Percentiles rank a stretch among this genome's conserved stretches.
phyloP scores from a whole-genome alignment of 64 coral and sea anemone species.

The Orbicella faveolata region DNA sequence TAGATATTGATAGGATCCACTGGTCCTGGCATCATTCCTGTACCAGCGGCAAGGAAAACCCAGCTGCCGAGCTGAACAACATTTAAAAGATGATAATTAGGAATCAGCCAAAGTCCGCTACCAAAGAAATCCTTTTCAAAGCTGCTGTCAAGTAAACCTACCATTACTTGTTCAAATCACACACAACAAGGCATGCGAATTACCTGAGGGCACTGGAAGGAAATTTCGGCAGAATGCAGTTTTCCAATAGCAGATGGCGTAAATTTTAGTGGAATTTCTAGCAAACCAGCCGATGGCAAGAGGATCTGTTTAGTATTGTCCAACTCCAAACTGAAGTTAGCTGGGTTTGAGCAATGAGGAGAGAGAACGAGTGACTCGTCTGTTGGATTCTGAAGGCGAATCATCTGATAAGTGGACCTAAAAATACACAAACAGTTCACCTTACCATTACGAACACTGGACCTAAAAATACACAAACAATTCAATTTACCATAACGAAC shows the following conservation, averaged over 20 bases:
- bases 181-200: background rate
- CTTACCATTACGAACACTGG: background rate
- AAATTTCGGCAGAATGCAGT: slow-evolving; percentile 81
- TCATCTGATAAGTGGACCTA: slow-evolving; percentile 91
- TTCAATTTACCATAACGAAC: background rate
- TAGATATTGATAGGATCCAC: slow-evolving; percentile 85
- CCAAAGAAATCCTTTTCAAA: background rate
- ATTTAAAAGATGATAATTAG: background rate
- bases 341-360: slow-evolving; percentile 74
- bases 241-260: slow-evolving; percentile 88
- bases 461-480: background rate
- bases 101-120: background rate
- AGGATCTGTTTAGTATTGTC: slow-evolving; percentile 51
- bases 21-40: slow-evolving; percentile 81
- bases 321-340: slow-evolving; percentile 40
- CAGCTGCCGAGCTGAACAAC: slow-evolving; percentile 78
- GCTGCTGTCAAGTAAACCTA: background rate
- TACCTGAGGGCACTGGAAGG: slow-evolving; percentile 91
- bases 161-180: too few species aligned
- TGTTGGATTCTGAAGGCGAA: slow-evolving; percentile 88
- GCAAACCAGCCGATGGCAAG: slow-evolving; percentile 36
- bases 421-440: background rate
- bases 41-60: slow-evolving; percentile 87
- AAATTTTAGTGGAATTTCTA: slow-evolving; percentile 93
- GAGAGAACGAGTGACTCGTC: slow-evolving; percentile 64